Conservation (phyloP, 2,888 invertebrate species). For the Strigamia maritima region DNA sequence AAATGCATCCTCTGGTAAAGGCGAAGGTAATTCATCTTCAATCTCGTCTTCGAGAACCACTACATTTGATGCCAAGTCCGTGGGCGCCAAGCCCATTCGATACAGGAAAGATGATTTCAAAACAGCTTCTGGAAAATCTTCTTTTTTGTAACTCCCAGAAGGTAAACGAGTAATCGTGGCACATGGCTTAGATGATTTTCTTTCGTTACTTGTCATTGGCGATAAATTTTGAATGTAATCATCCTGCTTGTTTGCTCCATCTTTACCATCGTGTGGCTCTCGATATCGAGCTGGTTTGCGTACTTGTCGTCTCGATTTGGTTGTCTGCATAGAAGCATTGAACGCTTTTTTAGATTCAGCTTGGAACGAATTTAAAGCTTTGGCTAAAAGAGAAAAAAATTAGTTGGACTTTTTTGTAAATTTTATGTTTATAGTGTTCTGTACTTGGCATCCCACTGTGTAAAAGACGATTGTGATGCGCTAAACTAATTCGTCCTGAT, state of each 20-base stretch:
- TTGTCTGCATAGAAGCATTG: neutral
- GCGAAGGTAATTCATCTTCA: neutral
- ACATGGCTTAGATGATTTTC: neutral
- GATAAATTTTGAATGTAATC: constrained; percentile 17
- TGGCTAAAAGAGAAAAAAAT: constrained; percentile 13
- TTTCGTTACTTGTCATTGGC: neutral
- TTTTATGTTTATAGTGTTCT: neutral
- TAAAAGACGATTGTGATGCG: constrained; percentile 35
- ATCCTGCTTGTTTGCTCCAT: neutral
- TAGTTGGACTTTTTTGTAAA: neutral
- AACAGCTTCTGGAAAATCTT: constrained; percentile 19
- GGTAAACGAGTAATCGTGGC: neutral
- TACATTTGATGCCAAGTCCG: neutral
- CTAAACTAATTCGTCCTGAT: constrained; percentile 28
- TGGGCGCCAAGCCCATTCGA: constrained; percentile 10
- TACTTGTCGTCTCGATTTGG: constrained; percentile 21
- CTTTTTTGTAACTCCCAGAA: constrained; percentile 12
- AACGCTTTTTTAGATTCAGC: neutral
- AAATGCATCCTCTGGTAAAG: constrained; percentile 11
- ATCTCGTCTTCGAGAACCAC: constrained; percentile 13
- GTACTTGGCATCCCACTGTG: constrained; percentile 33
- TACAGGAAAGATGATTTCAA: neutral
- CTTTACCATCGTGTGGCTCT: constrained; percentile 3
- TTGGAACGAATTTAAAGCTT: constrained; percentile 28
- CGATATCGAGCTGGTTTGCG: constrained; percentile 36